A percentile compares a stretch with the other conserved stretches of the same genome.
phyloP scores from a whole-genome alignment of 2,888 invertebrate species.

The Ochlodes sylvanus region DNA sequence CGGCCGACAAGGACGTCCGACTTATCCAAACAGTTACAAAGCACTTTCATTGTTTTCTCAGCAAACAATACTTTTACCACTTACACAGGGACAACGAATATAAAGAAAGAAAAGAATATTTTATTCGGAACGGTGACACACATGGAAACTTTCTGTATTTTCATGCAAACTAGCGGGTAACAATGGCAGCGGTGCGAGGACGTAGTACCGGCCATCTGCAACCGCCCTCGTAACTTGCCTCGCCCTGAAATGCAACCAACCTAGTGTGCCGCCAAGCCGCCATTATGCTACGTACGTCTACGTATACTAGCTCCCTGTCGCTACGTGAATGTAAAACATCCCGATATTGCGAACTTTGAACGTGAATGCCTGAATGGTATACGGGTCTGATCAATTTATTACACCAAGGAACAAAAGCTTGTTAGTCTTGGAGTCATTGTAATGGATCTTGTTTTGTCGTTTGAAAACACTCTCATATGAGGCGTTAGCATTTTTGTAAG shows the following conservation, averaged over 20 bases:
- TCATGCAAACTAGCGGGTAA: slow-evolving; percentile 77
- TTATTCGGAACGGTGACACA: slow-evolving; percentile 77
- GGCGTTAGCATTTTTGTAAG: background rate
- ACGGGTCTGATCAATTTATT: slow-evolving; percentile 28
- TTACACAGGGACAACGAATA: slow-evolving; percentile 67
- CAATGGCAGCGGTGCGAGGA: slow-evolving; percentile 62
- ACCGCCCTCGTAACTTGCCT: slow-evolving; percentile 62
- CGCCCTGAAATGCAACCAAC: slow-evolving; percentile 65
- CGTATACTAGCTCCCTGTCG: slow-evolving; percentile 39
- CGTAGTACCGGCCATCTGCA: slow-evolving; percentile 57
- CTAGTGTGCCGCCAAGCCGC: slow-evolving; percentile 42
- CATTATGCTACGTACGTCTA: slow-evolving; percentile 48
- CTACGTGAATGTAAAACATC: slow-evolving; percentile 38
- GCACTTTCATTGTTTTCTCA: slow-evolving; percentile 65
- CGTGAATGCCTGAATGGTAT: slow-evolving; percentile 35
- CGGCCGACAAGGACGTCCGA: slow-evolving; percentile 27
- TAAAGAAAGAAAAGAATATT: slow-evolving; percentile 77
- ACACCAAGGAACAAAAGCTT: slow-evolving; percentile 4
- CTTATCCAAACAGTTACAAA: slow-evolving; percentile 40
- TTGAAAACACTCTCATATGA: background rate
- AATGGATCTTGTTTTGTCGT: background rate
- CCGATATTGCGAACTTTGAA: slow-evolving; percentile 45
- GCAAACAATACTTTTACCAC: slow-evolving; percentile 71
- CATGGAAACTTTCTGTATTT: slow-evolving; percentile 77
- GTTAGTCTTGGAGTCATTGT: background rate